phyloP scores from a whole-genome alignment of 2,113 vertebrate genomes.

The Lucifuga dentata region DNA sequence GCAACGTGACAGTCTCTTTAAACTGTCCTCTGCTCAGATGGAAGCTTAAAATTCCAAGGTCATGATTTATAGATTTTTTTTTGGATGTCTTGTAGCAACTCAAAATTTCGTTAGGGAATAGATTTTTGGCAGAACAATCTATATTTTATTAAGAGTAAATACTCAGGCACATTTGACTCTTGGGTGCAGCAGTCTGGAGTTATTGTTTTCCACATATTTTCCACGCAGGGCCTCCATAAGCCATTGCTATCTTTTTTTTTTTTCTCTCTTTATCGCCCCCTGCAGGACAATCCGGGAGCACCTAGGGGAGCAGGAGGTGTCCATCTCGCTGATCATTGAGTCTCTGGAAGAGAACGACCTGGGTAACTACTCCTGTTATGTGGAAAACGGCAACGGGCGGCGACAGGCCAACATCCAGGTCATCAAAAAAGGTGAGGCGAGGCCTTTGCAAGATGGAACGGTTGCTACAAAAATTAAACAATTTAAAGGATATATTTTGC shows the following conservation, averaged over 20 bases:
- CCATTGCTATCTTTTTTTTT: no score
- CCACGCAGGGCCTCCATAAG: no score
- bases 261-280: slow-evolving; percentile 32
- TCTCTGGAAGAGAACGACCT: slow-evolving; percentile 91
- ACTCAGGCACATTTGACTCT: slow-evolving; percentile 46
- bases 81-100: slow-evolving; percentile 19
- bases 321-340: slow-evolving; percentile 90
- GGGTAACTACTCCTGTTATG: slow-evolving; percentile 95
- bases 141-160: slow-evolving; percentile 61
- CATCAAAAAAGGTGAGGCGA: slow-evolving; percentile 87
- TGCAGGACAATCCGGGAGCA: slow-evolving; percentile 92
- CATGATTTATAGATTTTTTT: slow-evolving; percentile 51
- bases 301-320: slow-evolving; percentile 96
- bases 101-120: slow-evolving; percentile 32
- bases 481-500: neutral
- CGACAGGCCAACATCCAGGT: slow-evolving; percentile 91
- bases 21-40: neutral
- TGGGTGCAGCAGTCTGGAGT: slow-evolving; percentile 18
- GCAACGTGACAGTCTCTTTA: slow-evolving; percentile 8
- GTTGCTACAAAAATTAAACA: neutral
- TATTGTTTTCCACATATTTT: slow-evolving; percentile 36
- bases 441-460: neutral
- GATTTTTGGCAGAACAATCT: slow-evolving; percentile 44
- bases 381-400: slow-evolving; percentile 93
- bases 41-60: slow-evolving; percentile 35